Evolutionary conservation across 2,888 invertebrate genomes (phyloP).

Genomic region (Gerris lacustris): DNA sequence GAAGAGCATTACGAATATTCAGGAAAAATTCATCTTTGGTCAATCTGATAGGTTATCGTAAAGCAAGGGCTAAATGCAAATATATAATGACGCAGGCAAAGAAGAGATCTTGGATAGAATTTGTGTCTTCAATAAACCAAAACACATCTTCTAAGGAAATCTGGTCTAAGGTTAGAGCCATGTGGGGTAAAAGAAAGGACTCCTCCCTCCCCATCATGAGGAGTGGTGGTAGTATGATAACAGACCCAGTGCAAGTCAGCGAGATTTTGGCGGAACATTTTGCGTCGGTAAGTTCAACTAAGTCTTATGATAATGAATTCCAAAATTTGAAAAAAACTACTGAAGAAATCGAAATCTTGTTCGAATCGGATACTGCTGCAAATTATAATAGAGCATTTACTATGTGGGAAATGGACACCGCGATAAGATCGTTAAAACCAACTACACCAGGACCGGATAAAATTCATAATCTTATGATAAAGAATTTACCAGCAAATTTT

Average conservation of each 20-base stretch:
- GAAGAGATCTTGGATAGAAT: neutral
- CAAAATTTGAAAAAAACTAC: neutral
- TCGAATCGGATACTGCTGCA: neutral
- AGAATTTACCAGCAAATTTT: neutral
- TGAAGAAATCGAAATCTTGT: neutral
- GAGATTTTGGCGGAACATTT: neutral
- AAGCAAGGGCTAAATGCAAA: neutral
- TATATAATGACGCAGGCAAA: neutral
- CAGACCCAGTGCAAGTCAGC: neutral
- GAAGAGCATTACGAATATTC: neutral
- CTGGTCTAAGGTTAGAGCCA: neutral
- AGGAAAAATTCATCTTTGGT: neutral
- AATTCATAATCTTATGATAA: neutral
- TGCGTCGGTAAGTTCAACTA: neutral
- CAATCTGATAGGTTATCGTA: neutral
- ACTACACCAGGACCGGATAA: neutral
- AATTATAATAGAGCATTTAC: neutral
- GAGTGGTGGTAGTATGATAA: neutral
- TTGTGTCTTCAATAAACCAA: neutral
- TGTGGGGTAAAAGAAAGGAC: neutral
- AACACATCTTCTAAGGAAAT: neutral
- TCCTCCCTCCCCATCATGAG: neutral
- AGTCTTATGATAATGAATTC: too few relatives aligned
- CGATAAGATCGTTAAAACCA: neutral
- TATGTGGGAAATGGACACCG: neutral